phyloP scores from a whole-genome alignment of 2,888 invertebrate species.

The Oasisia sp. region DNA sequence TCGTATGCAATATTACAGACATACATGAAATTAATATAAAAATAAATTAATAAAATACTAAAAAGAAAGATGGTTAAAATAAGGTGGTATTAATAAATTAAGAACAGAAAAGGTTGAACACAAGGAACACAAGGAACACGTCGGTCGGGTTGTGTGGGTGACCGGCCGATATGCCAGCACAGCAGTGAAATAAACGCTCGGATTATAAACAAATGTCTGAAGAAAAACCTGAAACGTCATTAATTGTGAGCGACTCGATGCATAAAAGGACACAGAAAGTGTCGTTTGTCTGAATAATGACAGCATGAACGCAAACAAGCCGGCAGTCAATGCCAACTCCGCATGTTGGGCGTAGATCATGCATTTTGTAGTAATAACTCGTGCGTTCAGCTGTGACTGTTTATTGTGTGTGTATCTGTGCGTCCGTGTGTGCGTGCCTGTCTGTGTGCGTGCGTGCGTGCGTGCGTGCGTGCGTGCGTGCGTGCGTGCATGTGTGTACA shows the following conservation, averaged over 20 bases:
- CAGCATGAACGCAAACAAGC: background rate
- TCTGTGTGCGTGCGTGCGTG: too few relatives aligned
- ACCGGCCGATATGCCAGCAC: background rate
- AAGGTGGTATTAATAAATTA: too few relatives aligned
- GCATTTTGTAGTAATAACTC: background rate
- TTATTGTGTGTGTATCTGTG: background rate
- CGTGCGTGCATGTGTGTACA: background rate
- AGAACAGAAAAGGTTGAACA: background rate
- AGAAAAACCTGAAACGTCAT: background rate
- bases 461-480: too few relatives aligned
- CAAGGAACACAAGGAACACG: background rate
- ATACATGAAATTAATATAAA: too few relatives aligned
- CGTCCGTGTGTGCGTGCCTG: too few relatives aligned
- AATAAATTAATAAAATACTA: too few relatives aligned
- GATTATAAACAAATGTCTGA: constrained; percentile 2
- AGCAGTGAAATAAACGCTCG: background rate
- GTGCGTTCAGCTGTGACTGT: background rate
- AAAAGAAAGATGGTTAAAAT: too few relatives aligned
- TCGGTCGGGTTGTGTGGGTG: background rate
- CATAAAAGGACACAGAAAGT: background rate
- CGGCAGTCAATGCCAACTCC: background rate
- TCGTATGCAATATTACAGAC: too few relatives aligned
- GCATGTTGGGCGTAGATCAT: background rate
- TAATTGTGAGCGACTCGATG: background rate
- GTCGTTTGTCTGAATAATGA: background rate